Percentiles rank a stretch among this genome's conserved stretches.
phyloP scores from a whole-genome alignment of 2,888 invertebrate genomes.

The Phortica magna region DNA sequence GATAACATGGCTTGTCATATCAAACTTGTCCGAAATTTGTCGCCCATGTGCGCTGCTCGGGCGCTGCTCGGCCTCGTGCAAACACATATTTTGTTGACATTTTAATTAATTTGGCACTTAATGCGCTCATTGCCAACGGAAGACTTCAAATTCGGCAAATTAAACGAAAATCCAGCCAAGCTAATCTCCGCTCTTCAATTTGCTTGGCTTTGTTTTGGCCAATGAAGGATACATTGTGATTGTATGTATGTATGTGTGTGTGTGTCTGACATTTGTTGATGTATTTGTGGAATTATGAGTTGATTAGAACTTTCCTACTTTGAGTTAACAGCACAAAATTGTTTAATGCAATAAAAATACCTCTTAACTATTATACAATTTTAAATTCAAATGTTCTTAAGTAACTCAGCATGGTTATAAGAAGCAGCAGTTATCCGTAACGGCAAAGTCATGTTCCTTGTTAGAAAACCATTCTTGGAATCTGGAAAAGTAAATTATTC shows the following conservation, averaged over 20 bases:
- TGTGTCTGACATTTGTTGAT: slow-evolving; percentile 58
- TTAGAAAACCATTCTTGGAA: no score
- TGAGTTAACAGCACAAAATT: no score
- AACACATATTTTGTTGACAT: slow-evolving; percentile 71
- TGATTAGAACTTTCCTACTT: no score
- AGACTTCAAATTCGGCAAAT: slow-evolving; percentile 33
- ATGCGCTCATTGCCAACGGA: slow-evolving; percentile 44
- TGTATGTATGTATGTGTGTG: slow-evolving; percentile 21
- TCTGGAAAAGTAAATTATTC: no score
- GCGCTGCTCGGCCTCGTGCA: background rate
- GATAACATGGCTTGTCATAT: background rate
- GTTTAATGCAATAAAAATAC: no score
- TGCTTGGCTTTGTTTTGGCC: background rate
- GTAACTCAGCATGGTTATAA: no score
- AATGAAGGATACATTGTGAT: no score
- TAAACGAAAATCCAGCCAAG: background rate
- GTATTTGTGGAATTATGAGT: slow-evolving; percentile 42
- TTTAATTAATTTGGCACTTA: slow-evolving; percentile 73
- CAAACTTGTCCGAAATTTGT: background rate
- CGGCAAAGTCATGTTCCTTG: no score
- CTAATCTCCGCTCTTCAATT: slow-evolving; percentile 4
- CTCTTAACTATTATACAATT: no score
- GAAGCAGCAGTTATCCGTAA: no score
- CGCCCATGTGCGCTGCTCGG: no score
- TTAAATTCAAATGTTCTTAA: no score